A percentile compares a stretch with the other conserved stretches of the same genome.
These are phyloP conservation scores for Marasmarcha lunaedactyla DNA, from an alignment of 2,888 invertebrate genomes.

Conservation along the genomic window DNA sequence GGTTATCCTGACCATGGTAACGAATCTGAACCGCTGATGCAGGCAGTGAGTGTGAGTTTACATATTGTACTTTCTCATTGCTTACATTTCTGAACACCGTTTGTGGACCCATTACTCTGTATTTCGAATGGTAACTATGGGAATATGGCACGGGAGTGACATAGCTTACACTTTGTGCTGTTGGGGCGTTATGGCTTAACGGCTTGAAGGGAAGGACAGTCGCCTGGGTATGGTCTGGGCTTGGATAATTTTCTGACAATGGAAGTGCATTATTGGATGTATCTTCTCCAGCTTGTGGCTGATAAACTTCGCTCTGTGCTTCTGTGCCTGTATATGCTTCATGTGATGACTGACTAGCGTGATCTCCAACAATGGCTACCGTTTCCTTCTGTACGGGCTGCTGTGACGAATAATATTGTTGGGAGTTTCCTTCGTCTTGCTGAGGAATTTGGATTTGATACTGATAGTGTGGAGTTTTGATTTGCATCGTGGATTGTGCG, in stretches of 20 bases:
- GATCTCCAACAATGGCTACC: conserved; percentile 27
- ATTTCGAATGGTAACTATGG: conserved; percentile 47
- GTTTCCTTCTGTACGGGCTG: conserved; percentile 28
- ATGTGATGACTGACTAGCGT: conserved; percentile 23
- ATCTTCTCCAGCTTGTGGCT: conserved; percentile 32
- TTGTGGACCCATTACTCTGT: conserved; percentile 56
- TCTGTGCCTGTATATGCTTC: conserved; percentile 15
- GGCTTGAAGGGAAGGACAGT: conserved; percentile 51
- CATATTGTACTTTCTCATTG: conserved; percentile 48
- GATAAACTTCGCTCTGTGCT: conserved; percentile 32
- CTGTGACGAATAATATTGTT: conserved; percentile 29
- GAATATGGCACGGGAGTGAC: conserved; percentile 50
- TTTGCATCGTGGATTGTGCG: background rate
- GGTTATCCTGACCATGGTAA: conserved; percentile 26
- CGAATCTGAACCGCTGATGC: conserved; percentile 28
- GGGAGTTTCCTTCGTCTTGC: conserved; percentile 13
- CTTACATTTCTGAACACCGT: conserved; percentile 38
- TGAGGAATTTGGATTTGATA: conserved; percentile 6
- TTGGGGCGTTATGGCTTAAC: conserved; percentile 28
- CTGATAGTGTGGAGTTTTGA: conserved; percentile 12
- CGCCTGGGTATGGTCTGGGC: conserved; percentile 68
- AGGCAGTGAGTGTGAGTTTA: conserved; percentile 46
- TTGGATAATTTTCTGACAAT: conserved; percentile 70
- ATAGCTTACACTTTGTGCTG: conserved; percentile 48
- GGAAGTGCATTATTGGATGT: conserved; percentile 33